Conservation (phyloP, 2,113 vertebrate genomes). For the Clarias magur region DNA sequence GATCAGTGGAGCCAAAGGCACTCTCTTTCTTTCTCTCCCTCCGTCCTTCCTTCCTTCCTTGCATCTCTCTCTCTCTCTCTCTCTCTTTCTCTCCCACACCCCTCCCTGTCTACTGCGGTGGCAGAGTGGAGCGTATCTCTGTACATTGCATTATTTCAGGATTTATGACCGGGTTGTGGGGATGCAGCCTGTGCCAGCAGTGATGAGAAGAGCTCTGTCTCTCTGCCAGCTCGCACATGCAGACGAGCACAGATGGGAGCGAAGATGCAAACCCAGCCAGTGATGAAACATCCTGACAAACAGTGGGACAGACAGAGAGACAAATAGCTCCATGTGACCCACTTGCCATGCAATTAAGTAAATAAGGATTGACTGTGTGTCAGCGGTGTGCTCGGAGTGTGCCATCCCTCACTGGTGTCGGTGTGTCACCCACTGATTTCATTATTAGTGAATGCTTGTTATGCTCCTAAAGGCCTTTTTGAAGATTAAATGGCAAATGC, state of each 20-base stretch:
- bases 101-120: conserved; percentile 43
- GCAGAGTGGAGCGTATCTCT: conserved; percentile 55
- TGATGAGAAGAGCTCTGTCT: conserved; percentile 50
- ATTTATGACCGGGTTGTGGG: conserved; percentile 55
- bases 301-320: conserved; percentile 57
- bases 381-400: conserved; percentile 42
- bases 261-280: conserved; percentile 50
- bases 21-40: conserved; percentile 38
- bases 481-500: conserved; percentile 47
- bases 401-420: conserved; percentile 50
- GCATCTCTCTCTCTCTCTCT: conserved; percentile 39
- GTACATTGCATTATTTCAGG: conserved; percentile 59
- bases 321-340: conserved; percentile 57
- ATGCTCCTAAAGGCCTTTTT: conserved; percentile 53
- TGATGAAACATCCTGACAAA: conserved; percentile 58
- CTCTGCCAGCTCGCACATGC: conserved; percentile 53
- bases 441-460: conserved; percentile 53
- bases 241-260: conserved; percentile 55
- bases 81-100: conserved; percentile 24
- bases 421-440: conserved; percentile 54
- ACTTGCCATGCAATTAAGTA: conserved; percentile 62
- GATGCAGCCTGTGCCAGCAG: conserved; percentile 54
- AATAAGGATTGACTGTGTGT: conserved; percentile 62
- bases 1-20: conserved; percentile 67
- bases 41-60: neutral